phyloP scores from a whole-genome alignment of 2,797 vertebrate genomes.

The Melanotaenia boesemani region DNA sequence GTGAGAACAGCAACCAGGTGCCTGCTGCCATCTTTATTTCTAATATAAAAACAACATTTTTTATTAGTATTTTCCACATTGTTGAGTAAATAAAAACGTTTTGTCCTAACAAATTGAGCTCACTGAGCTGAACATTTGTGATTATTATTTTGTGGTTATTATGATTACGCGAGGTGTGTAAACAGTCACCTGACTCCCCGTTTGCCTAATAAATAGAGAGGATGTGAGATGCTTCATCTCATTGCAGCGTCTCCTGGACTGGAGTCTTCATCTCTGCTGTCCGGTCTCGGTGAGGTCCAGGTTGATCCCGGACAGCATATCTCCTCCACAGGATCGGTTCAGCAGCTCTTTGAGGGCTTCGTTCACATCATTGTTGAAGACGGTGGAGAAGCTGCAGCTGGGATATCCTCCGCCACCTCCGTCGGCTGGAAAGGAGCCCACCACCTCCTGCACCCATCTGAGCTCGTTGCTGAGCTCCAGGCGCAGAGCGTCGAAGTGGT shows the following conservation, averaged over 20 bases:
- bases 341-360: slow-evolving; percentile 88
- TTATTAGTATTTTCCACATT: too few species aligned
- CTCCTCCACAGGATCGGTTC: slow-evolving; percentile 81
- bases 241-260: neutral
- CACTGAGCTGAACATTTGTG: too few species aligned
- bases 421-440: slow-evolving; percentile 77
- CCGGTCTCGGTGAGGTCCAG: slow-evolving; percentile 76
- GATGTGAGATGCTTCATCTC: too few species aligned
- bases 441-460: slow-evolving; percentile 88
- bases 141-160: too few species aligned
- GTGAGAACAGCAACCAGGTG: too few species aligned
- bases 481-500: slow-evolving; percentile 84
- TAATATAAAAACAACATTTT: too few species aligned
- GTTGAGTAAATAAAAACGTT: too few species aligned
- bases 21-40: too few species aligned
- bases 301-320: slow-evolving; percentile 84
- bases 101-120: too few species aligned
- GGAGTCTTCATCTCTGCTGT: slow-evolving; percentile 62
- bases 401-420: slow-evolving; percentile 49
- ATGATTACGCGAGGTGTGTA: too few species aligned
- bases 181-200: too few species aligned
- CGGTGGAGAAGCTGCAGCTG: slow-evolving; percentile 68
- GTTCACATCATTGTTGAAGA: slow-evolving; percentile 84
- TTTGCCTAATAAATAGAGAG: too few species aligned
- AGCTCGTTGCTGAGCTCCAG: slow-evolving; percentile 88